Evolutionary conservation across 2,888 invertebrate species (phyloP).

Genomic region (Thereva unica): DNA sequence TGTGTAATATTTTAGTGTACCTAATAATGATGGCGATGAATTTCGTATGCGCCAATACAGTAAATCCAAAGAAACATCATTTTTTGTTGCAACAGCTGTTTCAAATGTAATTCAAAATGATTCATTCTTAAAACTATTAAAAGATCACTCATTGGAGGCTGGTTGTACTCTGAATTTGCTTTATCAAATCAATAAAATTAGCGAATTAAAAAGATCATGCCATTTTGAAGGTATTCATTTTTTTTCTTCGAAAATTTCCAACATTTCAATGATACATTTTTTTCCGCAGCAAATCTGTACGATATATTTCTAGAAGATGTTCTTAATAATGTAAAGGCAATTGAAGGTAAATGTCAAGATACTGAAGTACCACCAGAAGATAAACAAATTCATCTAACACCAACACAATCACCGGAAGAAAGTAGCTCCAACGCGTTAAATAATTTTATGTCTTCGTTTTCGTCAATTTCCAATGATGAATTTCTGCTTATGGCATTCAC

Average conservation of each 20-base stretch:
- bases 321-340: conserved; percentile 42
- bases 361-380: too few relatives aligned
- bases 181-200: conserved; percentile 50
- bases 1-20: conserved; percentile 15
- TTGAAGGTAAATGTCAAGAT: conserved; percentile 1
- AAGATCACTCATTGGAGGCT: conserved; percentile 51
- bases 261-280: conserved; percentile 1
- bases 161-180: conserved; percentile 53
- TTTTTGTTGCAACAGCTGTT: conserved; percentile 45
- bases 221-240: conserved; percentile 44
- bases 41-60: conserved; percentile 45
- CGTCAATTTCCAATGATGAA: conserved; percentile 44
- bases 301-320: conserved; percentile 48
- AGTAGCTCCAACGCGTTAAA: neutral
- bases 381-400: too few relatives aligned
- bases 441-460: neutral
- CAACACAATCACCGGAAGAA: neutral
- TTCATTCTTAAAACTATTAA: conserved; percentile 49
- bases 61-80: conserved; percentile 48
- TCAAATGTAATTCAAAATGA: conserved; percentile 47
- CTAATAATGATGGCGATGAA: conserved; percentile 40
- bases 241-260: neutral
- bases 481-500: conserved; percentile 49
- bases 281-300: conserved; percentile 48
- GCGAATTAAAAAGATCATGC: conserved; percentile 48